Evolutionary conservation across 2,888 invertebrate genomes (phyloP).

Genomic region (Apodemia duryi): DNA sequence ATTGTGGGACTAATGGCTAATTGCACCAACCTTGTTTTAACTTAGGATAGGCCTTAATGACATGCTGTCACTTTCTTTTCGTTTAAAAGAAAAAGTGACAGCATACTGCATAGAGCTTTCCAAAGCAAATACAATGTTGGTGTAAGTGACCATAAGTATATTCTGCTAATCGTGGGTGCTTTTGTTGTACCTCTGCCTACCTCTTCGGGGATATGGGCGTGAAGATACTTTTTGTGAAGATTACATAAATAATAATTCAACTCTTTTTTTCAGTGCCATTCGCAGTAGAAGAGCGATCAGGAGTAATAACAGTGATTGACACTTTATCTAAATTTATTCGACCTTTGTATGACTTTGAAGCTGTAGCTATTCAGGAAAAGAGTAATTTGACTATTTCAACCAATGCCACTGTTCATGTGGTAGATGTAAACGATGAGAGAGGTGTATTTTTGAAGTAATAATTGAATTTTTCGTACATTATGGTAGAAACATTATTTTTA

Average conservation of each 20-base stretch:
- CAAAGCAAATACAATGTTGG: no score
- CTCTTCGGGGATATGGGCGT: no score
- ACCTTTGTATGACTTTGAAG: conserved; percentile 88
- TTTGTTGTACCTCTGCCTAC: no score
- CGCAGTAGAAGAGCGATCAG: conserved; percentile 92
- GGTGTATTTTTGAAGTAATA: conserved; percentile 81
- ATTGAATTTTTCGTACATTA: conserved; percentile 24
- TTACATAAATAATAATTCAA: neutral
- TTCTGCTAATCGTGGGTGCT: no score
- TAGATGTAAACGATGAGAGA: conserved; percentile 86
- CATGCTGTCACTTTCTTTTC: no score
- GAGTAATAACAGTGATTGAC: conserved; percentile 91
- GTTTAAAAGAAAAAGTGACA: no score
- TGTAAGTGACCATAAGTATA: no score
- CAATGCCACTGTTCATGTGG: conserved; percentile 91
- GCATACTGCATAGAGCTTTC: no score
- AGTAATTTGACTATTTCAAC: conserved; percentile 85
- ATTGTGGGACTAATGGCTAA: no score
- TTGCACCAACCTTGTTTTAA: no score
- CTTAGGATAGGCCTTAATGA: no score
- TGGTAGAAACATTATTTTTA: neutral
- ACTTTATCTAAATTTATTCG: conserved; percentile 84
- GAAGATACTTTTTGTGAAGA: no score
- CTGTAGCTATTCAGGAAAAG: conserved; percentile 84
- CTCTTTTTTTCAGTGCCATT: conserved; percentile 86